These are phyloP conservation scores for Pseudorasbora parva DNA, from an alignment of 2,113 vertebrate genomes.

Conservation along the genomic window DNA sequence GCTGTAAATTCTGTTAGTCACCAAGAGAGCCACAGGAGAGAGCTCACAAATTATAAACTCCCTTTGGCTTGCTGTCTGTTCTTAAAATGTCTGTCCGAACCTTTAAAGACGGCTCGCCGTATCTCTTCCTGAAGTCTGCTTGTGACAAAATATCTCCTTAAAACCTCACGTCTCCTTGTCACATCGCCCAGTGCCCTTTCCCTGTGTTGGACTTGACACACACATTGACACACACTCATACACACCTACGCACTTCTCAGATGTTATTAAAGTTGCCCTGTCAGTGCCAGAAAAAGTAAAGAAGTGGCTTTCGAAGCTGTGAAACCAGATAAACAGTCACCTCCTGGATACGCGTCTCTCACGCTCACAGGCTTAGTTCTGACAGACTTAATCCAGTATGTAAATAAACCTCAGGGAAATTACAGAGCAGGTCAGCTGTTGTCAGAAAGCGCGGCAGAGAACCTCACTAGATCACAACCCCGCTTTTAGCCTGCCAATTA, in stretches of 20 bases:
- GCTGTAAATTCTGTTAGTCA: neutral
- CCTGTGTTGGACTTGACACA: neutral
- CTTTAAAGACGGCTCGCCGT: neutral
- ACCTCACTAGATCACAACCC: constrained; percentile 32
- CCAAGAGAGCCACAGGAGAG: neutral
- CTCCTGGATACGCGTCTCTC: constrained; percentile 29
- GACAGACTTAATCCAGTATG: constrained; percentile 58
- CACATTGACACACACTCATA: neutral
- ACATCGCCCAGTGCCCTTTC: constrained; percentile 26
- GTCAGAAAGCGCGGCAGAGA: constrained; percentile 30
- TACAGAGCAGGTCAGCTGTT: constrained; percentile 37
- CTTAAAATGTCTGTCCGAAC: neutral
- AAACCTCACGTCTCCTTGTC: constrained; percentile 26
- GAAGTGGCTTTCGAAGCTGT: constrained; percentile 41
- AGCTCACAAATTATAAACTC: neutral
- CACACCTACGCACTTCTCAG: constrained; percentile 8
- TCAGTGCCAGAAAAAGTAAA: constrained; percentile 34
- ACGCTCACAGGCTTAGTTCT: constrained; percentile 40
- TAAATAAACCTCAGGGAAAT: constrained; percentile 60
- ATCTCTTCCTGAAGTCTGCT: neutral
- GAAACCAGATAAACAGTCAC: constrained; percentile 48
- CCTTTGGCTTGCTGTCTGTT: constrained; percentile 8
- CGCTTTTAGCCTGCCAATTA: constrained; percentile 42
- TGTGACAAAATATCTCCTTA: constrained; percentile 22
- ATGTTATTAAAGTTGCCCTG: constrained; percentile 49